A percentile compares a stretch with the other conserved stretches of the same genome.
Evolutionary conservation across 2,797 vertebrate genomes (phyloP).

Genomic region (Macropus fuliginosus): DNA sequence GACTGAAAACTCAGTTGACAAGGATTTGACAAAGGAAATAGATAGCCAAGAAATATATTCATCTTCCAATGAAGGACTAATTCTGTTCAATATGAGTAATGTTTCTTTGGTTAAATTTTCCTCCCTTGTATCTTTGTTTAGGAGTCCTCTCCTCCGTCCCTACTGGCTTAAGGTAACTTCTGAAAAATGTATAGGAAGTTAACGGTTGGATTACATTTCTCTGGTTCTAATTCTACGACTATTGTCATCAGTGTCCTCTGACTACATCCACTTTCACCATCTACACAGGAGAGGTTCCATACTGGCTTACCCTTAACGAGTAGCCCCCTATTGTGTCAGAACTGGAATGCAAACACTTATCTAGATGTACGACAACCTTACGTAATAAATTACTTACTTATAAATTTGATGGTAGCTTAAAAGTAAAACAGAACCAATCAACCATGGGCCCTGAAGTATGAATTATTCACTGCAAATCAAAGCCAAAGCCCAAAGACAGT

Average conservation of each 20-base stretch:
- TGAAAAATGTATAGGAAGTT: constrained; percentile 19
- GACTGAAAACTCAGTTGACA: background rate
- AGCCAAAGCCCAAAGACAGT: constrained; percentile 31
- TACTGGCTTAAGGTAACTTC: constrained; percentile 5
- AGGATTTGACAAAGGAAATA: background rate
- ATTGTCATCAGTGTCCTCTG: constrained; percentile 1
- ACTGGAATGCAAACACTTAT: constrained; percentile 46
- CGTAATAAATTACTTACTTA: background rate
- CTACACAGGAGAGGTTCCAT: constrained; percentile 50
- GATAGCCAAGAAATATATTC: background rate
- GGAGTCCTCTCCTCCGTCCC: background rate
- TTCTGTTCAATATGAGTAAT: background rate
- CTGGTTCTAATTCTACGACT: constrained; percentile 48
- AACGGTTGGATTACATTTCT: constrained; percentile 16
- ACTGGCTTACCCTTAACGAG: constrained; percentile 32
- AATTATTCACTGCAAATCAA: constrained; percentile 55
- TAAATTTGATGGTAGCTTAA: constrained; percentile 33
- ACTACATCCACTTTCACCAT: background rate
- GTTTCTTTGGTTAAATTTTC: constrained; percentile 22
- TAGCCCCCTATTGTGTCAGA: constrained; percentile 39
- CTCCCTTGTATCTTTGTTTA: constrained; percentile 18
- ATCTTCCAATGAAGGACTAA: background rate
- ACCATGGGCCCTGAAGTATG: constrained; percentile 48
- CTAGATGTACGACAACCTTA: constrained; percentile 10
- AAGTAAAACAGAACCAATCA: constrained; percentile 43